Evolutionary conservation across 2,113 vertebrate species (phyloP), one percentile per base, ranked within the genome.

Genomic region (Ibidorhyncha struthersii): DNA sequence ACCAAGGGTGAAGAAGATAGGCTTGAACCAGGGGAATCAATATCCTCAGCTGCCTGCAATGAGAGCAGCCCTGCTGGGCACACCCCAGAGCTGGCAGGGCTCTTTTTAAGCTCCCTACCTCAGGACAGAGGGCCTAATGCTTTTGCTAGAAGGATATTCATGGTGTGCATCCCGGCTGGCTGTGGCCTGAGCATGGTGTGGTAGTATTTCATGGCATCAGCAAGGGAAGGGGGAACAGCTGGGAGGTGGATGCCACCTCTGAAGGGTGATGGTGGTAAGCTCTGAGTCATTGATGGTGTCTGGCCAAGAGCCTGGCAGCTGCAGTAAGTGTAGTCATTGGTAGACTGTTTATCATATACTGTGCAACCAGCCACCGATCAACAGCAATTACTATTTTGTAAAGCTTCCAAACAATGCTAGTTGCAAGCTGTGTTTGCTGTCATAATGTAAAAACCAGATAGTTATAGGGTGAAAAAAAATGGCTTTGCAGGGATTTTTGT

Each of bases 141-240:
- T 27, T 62, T 30, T 43, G 30, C 65, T 41, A 6, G 2, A 50
- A 55, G 43, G 32, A 41, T 38, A 25, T 50, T 81, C 2, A 0
- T 14, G 50, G 22, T 6, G 38, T 36, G 32, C n/a, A 50, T 52
- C 40, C 43, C 66, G n/a, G 53, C 23, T 49, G 59, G 14, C 47
- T 32, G 52, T 8, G 38, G 27, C 32, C 17, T 4, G 4, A 34
- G 29, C 2, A 8, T 0, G 15, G 6, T 30, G 21, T 30, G 41
- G 32, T 26, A 79, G 36, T 30, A 52, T 76, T 63, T 63, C 30
- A 32, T 23, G 58, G 30, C 58, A 36, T 32, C 36, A 32, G 23
- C 45, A 61, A 26, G 40, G 49, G 34, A 69, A 73, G 4, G 21
- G 26, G 47, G 18, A 55, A 5, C 5, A 58, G 52, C 49, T 38